Conservation (phyloP, 2,797 vertebrate genomes). For the Hybognathus amarus region DNA sequence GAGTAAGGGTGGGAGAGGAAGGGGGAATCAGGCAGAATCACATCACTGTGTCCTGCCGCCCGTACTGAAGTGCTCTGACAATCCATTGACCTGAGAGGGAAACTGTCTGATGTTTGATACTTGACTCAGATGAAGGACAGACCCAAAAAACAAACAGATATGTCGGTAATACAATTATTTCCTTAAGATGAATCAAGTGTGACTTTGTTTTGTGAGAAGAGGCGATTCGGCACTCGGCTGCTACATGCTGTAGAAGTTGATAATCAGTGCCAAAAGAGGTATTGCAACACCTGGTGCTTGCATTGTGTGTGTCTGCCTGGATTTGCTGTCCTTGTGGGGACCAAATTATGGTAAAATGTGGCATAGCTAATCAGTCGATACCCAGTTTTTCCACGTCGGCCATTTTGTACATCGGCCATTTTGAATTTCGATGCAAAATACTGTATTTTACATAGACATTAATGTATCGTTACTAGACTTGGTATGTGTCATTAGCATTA, state of each 20-base stretch:
- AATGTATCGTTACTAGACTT: neutral
- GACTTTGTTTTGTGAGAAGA: slow-evolving; percentile 14
- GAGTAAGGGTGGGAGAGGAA: slow-evolving; percentile 24
- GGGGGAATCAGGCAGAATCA: slow-evolving; percentile 37
- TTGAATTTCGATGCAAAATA: neutral
- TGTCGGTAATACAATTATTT: slow-evolving; percentile 9
- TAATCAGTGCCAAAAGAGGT: slow-evolving; percentile 5
- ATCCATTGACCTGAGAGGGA: slow-evolving; percentile 45
- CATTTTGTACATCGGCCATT: slow-evolving; percentile 6
- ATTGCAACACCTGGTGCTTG: slow-evolving; percentile 9
- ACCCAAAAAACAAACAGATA: slow-evolving; percentile 23
- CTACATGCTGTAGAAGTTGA: neutral
- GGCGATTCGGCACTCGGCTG: neutral
- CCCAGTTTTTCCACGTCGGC: neutral
- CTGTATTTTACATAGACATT: neutral
- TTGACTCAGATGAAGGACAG: slow-evolving; percentile 28
- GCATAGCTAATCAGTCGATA: neutral
- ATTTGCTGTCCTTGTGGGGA: neutral
- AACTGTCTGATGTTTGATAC: slow-evolving; percentile 42
- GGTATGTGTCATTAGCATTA: neutral
- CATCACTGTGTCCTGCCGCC: slow-evolving; percentile 21
- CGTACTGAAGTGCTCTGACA: slow-evolving; percentile 45
- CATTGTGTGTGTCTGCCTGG: too few relatives aligned
- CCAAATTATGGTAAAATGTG: neutral
- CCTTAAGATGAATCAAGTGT: neutral